Conservation (phyloP, 1,140 invertebrate genomes). For the Meloidogyne floridensis region DNA sequence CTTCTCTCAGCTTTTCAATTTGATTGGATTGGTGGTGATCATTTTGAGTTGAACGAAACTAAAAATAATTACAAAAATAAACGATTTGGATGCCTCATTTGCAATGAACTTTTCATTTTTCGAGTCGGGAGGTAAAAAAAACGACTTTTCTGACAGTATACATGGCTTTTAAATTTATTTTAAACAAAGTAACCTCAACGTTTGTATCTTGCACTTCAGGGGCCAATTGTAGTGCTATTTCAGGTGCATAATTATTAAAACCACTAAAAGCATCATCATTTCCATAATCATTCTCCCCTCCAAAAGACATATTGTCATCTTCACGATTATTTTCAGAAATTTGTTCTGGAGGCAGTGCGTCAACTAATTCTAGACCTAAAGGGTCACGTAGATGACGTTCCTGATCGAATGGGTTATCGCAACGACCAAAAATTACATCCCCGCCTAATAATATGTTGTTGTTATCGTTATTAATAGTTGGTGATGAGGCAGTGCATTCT, state of each 20-base stretch:
- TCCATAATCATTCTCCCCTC: neutral
- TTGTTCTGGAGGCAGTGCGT: neutral
- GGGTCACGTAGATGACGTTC: neutral
- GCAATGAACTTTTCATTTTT: too few species aligned
- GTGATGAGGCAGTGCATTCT: neutral
- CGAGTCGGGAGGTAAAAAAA: too few species aligned
- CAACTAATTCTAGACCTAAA: neutral
- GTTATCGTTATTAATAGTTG: neutral
- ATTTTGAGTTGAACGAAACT: too few species aligned
- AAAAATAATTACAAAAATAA: too few species aligned
- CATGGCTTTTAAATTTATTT: too few species aligned
- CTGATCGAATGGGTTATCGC: neutral
- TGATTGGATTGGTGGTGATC: too few species aligned
- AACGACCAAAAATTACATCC: neutral
- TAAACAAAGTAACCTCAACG: too few species aligned
- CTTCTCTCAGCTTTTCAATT: neutral
- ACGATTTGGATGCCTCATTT: too few species aligned
- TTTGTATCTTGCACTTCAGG: too few species aligned
- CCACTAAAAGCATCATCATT: neutral
- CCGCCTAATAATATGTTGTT: neutral
- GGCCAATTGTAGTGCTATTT: neutral
- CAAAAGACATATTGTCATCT: neutral
- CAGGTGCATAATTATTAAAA: neutral
- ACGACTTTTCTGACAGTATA: too few species aligned
- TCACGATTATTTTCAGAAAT: neutral